Conservation (phyloP, 2,797 vertebrate species). For the Myotis planiceps region DNA sequence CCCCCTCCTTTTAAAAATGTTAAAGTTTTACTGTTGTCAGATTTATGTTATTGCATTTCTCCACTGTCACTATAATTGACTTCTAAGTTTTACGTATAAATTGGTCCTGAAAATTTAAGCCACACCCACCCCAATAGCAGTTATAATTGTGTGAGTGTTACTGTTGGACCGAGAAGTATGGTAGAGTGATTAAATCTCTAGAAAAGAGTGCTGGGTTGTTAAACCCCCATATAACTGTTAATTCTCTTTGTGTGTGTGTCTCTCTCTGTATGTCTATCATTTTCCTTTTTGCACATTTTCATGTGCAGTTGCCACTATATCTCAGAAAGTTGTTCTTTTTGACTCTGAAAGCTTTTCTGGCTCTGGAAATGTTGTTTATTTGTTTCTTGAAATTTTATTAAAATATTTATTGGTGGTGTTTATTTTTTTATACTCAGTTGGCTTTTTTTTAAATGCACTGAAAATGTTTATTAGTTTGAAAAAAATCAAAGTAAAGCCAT, state of each 20-base stretch:
- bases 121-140: background rate
- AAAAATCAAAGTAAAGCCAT: too few species aligned
- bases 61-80: background rate
- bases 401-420: background rate
- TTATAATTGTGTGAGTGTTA: background rate
- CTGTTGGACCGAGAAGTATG: background rate
- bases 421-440: background rate
- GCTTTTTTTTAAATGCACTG: background rate
- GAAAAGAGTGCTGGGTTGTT: background rate
- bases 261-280: background rate
- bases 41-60: constrained; percentile 12
- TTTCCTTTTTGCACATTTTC: background rate
- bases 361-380: background rate
- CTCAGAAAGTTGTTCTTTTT: background rate
- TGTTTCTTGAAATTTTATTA: constrained; percentile 36
- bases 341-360: background rate
- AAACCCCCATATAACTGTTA: background rate
- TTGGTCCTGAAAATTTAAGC: background rate
- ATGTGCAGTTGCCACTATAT: background rate
- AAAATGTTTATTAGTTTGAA: too few species aligned
- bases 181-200: background rate
- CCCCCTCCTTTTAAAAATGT: background rate
- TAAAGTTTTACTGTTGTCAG: background rate
- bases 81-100: background rate
- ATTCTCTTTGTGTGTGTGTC: background rate